Percentiles rank a stretch among this genome's conserved stretches.
Conservation (phyloP, 2,797 vertebrate species). For the Chromis chromis region DNA sequence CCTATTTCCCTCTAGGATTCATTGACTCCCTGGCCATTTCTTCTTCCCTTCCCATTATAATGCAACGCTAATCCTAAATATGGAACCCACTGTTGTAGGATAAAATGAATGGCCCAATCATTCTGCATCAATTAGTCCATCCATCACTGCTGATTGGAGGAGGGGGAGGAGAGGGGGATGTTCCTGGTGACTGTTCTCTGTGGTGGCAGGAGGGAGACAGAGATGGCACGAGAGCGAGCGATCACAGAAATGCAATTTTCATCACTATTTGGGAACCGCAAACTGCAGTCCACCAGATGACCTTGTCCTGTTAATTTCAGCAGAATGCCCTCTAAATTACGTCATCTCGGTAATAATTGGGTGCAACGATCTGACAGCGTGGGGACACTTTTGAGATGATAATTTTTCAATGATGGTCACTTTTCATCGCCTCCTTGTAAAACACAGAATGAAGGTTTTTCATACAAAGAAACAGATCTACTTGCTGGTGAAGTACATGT, state of each 20-base stretch:
- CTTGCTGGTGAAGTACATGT: not conserved
- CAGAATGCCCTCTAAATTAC: constrained; percentile 49
- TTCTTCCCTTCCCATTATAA: constrained; percentile 59
- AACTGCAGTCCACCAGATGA: constrained; percentile 45
- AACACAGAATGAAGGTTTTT: not conserved
- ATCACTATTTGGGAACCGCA: constrained; percentile 40
- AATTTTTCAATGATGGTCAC: constrained; percentile 28
- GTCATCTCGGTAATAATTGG: constrained; percentile 33
- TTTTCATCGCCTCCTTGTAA: constrained; percentile 2
- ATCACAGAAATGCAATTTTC: constrained; percentile 60
- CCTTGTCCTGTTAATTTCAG: constrained; percentile 65
- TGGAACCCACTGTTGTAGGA: constrained; percentile 75
- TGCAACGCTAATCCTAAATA: constrained; percentile 75
- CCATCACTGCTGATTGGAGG: constrained; percentile 81
- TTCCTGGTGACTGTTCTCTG: constrained; percentile 43
- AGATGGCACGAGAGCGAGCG: constrained; percentile 37
- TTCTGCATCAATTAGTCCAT: constrained; percentile 86
- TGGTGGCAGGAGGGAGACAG: constrained; percentile 45
- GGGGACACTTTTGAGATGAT: constrained; percentile 23
- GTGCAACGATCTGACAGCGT: constrained; percentile 33
- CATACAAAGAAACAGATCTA: not conserved
- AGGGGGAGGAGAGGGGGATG: constrained; percentile 21
- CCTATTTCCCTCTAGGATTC: constrained; percentile 28
- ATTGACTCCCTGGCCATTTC: constrained; percentile 41
- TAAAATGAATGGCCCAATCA: constrained; percentile 83